A percentile compares a stretch with the other conserved stretches of the same genome.
phyloP scores from a whole-genome alignment of 1,140 invertebrate species.

The Megathymus violae region DNA sequence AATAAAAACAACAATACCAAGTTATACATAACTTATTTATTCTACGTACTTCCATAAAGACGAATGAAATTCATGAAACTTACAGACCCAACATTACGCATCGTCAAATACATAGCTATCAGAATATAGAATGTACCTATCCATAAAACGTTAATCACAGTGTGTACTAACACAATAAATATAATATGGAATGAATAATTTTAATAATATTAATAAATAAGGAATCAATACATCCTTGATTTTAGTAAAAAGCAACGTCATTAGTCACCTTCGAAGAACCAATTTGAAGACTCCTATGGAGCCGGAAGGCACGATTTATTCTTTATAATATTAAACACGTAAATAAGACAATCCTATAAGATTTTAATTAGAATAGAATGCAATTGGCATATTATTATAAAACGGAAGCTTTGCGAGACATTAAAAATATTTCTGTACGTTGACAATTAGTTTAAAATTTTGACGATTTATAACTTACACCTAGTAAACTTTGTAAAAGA shows the following conservation, averaged over 20 bases:
- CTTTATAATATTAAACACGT: constrained; percentile 39
- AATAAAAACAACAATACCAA: constrained; percentile 29
- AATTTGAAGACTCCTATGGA: constrained; percentile 56
- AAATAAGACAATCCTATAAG: constrained; percentile 8
- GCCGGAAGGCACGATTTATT: constrained; percentile 69
- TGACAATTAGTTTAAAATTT: background rate
- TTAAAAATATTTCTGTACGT: constrained; percentile 6
- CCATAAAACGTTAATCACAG: constrained; percentile 75
- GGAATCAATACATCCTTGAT: constrained; percentile 38
- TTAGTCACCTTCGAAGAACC: constrained; percentile 60
- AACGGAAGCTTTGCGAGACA: background rate
- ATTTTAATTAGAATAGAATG: constrained; percentile 6
- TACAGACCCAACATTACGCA: constrained; percentile 59
- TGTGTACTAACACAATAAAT: constrained; percentile 64
- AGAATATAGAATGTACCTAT: constrained; percentile 56
- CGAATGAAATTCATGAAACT: constrained; percentile 60
- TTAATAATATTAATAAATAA: constrained; percentile 59
- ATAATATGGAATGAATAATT: constrained; percentile 75
- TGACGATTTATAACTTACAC: constrained; percentile 1
- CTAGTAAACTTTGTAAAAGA: constrained; percentile 15
- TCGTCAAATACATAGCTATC: constrained; percentile 59
- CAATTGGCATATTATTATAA: constrained; percentile 46
- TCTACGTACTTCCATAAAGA: constrained; percentile 77
- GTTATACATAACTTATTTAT: constrained; percentile 64
- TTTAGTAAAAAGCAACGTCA: constrained; percentile 37